Percentiles rank a stretch among this genome's conserved stretches.
phyloP scores from a whole-genome alignment of 2,888 invertebrate species.

The Epinotia demarniana region DNA sequence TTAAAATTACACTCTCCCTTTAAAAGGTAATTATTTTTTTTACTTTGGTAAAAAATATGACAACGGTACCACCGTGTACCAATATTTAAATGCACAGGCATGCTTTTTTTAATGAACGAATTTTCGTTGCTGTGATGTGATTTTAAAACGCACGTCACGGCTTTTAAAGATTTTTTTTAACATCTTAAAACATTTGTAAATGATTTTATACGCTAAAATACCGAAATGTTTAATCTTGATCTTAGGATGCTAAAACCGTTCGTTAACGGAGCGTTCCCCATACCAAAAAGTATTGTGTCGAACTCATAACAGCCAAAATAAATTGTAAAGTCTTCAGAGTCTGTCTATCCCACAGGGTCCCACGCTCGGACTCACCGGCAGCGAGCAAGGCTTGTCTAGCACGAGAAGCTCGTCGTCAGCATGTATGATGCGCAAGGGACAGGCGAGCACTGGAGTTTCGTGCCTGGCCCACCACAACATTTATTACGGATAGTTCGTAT shows the following conservation, averaged over 20 bases:
- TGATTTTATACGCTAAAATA: not conserved
- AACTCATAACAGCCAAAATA: not conserved
- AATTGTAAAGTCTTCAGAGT: conserved; percentile 56
- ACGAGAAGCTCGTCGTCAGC: conserved; percentile 94
- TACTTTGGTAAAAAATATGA: too few species aligned
- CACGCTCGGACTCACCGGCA: conserved; percentile 89
- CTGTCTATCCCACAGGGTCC: conserved; percentile 63
- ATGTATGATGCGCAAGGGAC: conserved; percentile 91
- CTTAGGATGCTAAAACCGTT: too few species aligned
- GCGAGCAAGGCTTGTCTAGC: conserved; percentile 95
- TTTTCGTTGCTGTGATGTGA: not conserved
- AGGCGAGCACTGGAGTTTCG: conserved; percentile 93
- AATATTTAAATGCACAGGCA: too few species aligned
- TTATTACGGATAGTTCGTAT: conserved; percentile 53
- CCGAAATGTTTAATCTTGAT: too few species aligned
- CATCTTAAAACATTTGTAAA: not conserved
- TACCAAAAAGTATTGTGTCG: not conserved
- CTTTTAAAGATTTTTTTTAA: not conserved
- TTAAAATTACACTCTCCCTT: not conserved
- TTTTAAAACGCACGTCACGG: not conserved
- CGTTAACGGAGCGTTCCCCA: not conserved
- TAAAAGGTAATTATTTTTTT: too few species aligned
- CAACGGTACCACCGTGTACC: too few species aligned
- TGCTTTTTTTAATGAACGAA: not conserved
- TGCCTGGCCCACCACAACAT: conserved; percentile 87